Percentiles rank a stretch among this genome's conserved stretches.
These are phyloP conservation scores for Lepus americanus DNA, from an alignment of 2,113 vertebrate genomes.

Conservation along the genomic window DNA sequence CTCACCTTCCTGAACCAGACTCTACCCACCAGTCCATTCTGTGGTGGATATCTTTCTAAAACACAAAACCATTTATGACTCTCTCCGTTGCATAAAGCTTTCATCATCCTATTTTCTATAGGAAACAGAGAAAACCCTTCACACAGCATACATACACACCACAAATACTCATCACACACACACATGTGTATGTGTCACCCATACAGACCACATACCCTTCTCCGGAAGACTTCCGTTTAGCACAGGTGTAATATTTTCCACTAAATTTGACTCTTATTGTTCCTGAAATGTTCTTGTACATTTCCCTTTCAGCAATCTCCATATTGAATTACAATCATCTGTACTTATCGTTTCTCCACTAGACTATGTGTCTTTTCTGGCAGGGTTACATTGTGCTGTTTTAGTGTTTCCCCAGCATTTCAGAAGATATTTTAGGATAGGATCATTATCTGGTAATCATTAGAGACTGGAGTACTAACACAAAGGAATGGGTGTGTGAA, in stretches of 20 bases:
- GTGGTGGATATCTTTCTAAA: not conserved
- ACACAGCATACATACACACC: not conserved
- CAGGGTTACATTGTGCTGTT: not conserved
- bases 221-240: not conserved
- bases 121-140: not conserved
- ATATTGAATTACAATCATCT: not conserved
- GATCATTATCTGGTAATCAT: not conserved
- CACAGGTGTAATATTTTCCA: not conserved
- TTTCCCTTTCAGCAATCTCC: not conserved
- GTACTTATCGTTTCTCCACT: not conserved
- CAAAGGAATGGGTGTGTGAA: not conserved
- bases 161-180: not conserved
- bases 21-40: not conserved
- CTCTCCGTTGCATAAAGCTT: not conserved
- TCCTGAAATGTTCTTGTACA: not conserved
- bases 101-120: not conserved
- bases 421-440: not conserved
- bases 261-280: too few relatives aligned
- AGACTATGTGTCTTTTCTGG: not conserved
- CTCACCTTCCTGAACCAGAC: not conserved
- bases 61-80: not conserved
- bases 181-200: not conserved
- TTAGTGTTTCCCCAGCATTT: not conserved
- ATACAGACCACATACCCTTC: not conserved
- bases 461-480: not conserved